A percentile compares a stretch with the other conserved stretches of the same genome.
Evolutionary conservation across 2,113 vertebrate species (phyloP).

Genomic region (Sakesphorus luctuosus): DNA sequence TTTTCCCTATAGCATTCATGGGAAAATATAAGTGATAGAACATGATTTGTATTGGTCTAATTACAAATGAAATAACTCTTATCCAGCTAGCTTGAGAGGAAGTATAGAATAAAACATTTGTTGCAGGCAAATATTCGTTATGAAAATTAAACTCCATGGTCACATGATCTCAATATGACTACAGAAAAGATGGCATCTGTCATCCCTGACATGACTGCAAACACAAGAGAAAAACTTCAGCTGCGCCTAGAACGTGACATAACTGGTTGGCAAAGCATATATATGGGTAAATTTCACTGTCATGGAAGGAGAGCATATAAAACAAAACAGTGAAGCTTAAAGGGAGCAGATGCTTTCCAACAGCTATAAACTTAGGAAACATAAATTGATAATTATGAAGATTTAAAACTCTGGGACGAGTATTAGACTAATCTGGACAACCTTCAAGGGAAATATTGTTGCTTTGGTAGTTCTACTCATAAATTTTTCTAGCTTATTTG

Average conservation of each 20-base stretch:
- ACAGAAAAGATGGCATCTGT: neutral
- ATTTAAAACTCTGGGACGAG: neutral
- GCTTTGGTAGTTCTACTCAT: neutral
- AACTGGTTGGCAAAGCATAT: neutral
- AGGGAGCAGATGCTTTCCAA: neutral
- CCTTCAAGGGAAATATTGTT: neutral
- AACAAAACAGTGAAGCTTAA: neutral
- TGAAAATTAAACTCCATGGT: neutral
- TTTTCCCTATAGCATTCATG: neutral
- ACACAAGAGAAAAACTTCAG: neutral
- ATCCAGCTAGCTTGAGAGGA: neutral
- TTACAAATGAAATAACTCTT: neutral
- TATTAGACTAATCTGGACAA: neutral
- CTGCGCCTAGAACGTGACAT: neutral
- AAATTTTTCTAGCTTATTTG: neutral
- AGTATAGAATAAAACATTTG: neutral
- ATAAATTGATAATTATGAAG: neutral
- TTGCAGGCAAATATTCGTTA: neutral
- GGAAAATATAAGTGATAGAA: neutral
- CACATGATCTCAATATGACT: neutral
- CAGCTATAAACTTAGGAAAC: neutral
- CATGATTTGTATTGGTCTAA: neutral
- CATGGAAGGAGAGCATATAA: neutral
- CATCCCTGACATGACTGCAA: neutral
- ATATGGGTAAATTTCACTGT: neutral